Conservation (phyloP, 30 jellyfish, hydroid and myxozoan species). For the Aurelia aurita complex sp. Pacific region DNA sequence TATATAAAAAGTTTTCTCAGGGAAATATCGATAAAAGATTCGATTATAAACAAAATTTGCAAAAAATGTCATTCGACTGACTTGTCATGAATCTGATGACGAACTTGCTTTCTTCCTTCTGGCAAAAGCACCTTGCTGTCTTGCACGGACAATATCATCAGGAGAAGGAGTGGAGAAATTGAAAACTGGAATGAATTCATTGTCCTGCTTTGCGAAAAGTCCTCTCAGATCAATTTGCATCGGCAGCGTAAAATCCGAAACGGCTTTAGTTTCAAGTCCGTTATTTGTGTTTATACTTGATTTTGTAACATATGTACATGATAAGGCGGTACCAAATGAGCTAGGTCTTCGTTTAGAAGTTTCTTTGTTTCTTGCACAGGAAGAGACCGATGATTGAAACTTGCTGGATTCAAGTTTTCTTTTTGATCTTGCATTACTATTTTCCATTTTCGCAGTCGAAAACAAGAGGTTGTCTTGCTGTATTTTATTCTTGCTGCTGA, state of each 20-base stretch:
- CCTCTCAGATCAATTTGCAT: constrained; percentile 4
- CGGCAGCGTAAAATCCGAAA: not conserved
- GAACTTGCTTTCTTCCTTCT: not conserved
- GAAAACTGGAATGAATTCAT: constrained; percentile 1
- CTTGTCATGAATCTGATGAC: not conserved
- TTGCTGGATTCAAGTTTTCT: too few species aligned
- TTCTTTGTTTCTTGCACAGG: not conserved
- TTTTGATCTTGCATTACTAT: too few species aligned
- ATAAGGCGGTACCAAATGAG: constrained; percentile 27
- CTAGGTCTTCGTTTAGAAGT: constrained; percentile 10
- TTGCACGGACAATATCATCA: constrained; percentile 66
- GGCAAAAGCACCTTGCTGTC: constrained; percentile 55
- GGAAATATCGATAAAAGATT: too few species aligned
- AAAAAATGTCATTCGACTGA: too few species aligned
- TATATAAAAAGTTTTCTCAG: too few species aligned
- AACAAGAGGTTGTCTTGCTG: too few species aligned
- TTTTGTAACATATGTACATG: not conserved
- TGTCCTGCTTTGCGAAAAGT: not conserved
- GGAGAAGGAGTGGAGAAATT: constrained; percentile 86
- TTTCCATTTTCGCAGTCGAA: too few species aligned
- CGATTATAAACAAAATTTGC: too few species aligned
- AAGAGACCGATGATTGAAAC: too few species aligned
- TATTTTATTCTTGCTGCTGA: too few species aligned
- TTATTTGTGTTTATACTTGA: not conserved
- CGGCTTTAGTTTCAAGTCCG: too few species aligned